phyloP scores from a whole-genome alignment of 2,113 vertebrate genomes.

The Sialia sialis region DNA sequence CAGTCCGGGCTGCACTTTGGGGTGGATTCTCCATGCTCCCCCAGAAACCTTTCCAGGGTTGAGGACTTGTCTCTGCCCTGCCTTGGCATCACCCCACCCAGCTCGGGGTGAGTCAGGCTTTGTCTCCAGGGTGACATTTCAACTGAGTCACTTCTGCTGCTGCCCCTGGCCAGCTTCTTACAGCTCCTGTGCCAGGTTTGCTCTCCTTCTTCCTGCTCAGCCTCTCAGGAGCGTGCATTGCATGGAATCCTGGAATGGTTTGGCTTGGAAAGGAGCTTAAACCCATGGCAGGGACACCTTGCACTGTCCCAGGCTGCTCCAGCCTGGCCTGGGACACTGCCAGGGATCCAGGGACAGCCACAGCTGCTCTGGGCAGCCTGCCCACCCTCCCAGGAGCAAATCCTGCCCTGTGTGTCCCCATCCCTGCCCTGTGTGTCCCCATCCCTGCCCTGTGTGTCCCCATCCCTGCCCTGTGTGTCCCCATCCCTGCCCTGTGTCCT shows the following conservation, averaged over 20 bases:
- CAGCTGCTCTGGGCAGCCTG: neutral
- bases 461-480: neutral
- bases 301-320: neutral
- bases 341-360: neutral
- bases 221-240: neutral
- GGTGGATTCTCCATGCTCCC: neutral
- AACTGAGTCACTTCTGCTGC: conserved; percentile 8
- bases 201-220: neutral
- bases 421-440: too few relatives aligned
- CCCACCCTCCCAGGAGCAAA: neutral
- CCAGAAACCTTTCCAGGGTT: neutral
- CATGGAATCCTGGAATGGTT: neutral
- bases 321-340: neutral
- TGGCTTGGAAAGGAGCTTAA: neutral
- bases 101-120: neutral
- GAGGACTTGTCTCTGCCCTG: neutral
- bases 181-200: neutral
- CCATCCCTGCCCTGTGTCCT: neutral
- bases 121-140: neutral
- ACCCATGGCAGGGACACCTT: neutral
- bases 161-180: neutral
- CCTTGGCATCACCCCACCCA: neutral
- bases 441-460: too few relatives aligned
- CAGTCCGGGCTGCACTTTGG: neutral
- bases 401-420: rapidly evolving